These are phyloP conservation scores for Ammospiza maritima DNA, from an alignment of 2,797 vertebrate genomes.

Conservation along the genomic window DNA sequence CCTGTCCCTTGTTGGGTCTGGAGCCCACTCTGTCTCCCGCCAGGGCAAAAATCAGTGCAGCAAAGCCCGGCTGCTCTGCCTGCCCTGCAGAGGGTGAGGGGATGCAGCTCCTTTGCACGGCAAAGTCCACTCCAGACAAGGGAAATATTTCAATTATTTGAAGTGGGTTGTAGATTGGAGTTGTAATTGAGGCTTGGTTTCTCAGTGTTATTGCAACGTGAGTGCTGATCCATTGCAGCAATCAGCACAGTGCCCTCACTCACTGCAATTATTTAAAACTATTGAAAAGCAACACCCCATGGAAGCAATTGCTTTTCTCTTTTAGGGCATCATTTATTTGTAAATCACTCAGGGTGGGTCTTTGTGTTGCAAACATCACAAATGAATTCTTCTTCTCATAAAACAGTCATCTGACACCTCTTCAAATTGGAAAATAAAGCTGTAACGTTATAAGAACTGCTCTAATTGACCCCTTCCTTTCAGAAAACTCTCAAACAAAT, in stretches of 20 bases:
- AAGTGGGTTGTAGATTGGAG: conserved; percentile 3
- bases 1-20: background rate
- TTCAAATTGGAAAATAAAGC: background rate
- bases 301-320: background rate
- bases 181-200: background rate
- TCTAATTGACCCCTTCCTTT: background rate
- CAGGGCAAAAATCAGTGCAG: background rate
- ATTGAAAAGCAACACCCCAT: background rate
- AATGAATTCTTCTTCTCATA: background rate
- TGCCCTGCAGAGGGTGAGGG: background rate
- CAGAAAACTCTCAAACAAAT: background rate
- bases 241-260: background rate
- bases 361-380: background rate
- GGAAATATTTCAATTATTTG: conserved; percentile 25
- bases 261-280: conserved; percentile 9
- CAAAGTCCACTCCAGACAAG: conserved; percentile 9
- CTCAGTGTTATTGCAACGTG: background rate
- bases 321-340: conserved; percentile 2
- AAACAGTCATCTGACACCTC: background rate
- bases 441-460: background rate
- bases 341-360: background rate
- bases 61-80: background rate
- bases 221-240: background rate
- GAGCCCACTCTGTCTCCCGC: background rate
- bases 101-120: background rate